Base-by-base conservation (phyloP, 2,888 invertebrate species). In the Atherix ibis region DNA sequence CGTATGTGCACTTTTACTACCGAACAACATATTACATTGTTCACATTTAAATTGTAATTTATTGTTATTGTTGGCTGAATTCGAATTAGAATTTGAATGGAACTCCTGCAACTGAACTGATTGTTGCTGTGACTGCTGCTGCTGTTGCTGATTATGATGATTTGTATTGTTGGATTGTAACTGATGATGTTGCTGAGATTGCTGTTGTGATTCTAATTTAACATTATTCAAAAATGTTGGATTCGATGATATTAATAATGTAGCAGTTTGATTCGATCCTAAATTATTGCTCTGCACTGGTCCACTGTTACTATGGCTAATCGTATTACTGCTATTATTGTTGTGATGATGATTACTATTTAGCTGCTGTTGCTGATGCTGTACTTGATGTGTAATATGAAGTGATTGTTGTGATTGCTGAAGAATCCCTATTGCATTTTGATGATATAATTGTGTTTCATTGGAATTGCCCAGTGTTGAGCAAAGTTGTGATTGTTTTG, bases 1-100 rank as follows among this genome's bases (percentile, higher is more conserved):
- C 41, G 80, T 80, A 46, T 79, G 73, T 2, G 78, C 73, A 53
- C 72, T 78, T 52, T 79, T 76, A 47, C 79, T 79, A 29, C 75
- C 73, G 49, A 82, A 79, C 39, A 67, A 73, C 62, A 81, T 73
- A 41, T 75, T 76, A 51, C 81, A 81, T 50, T 78, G 70, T 32
- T 73, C 68, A 54, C 81, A 82, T 46, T 67, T 68, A 47, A 68
- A 71, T 18, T 59, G 52, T 52, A 70, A 63, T 63, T 71, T 71
- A 64, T 40, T 25, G 26, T 16, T 32, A 26, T 18, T 27, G 10
- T 19, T 26, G 8, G 3, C 18, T 8, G 10, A 5, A 26, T n/a
- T n/a, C 10, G 18, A 18, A 6, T n/a, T 17, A 13, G 25, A 5
- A 16, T 36, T 29, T 28, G 17, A 28, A 10, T 18, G 12, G 2